Base-by-base conservation (phyloP, 2,888 invertebrate genomes). In the Sclerodermus sp. region DNA sequence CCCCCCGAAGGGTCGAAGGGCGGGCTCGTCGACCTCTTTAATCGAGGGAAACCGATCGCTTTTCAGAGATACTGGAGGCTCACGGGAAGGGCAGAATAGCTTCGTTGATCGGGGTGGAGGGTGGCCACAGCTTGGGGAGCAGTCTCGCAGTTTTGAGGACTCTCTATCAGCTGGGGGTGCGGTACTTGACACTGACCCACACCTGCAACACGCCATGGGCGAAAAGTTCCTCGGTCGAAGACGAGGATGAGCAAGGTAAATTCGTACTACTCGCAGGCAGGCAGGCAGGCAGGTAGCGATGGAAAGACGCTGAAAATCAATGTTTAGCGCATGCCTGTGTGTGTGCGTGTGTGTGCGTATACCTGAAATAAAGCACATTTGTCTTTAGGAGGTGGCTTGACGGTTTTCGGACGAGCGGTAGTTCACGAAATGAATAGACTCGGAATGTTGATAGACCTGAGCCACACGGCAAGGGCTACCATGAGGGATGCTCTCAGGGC, bases 391-490 rank as follows among this genome's bases (percentile, higher is more conserved):
- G 75, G 75, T 23, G 76, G 76, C 36, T 61, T 77, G 45, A 72
- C 73, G 16, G 60, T 58, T 47, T 77, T 77, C 52, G 76, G 76
- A 17, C 84, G 86, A 78, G 86, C 89, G 42, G 90, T 95, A 47
- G 89, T 95, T 45, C 85, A 87, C 52, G 95, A 95, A 82, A 93
- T 95, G 93, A 95, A 95, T 80, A 87, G 95, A 31, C 83, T 95
- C 60, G 95, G 95, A 34, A 94, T 94, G 93, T 86, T 95, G 79
- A 89, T 95, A 56, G 95, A 95, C 78, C 82, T 93, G 56, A 91
- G 91, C 46, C 91, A 95, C 76, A 90, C 93, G 45, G 90, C 93
- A 5, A 87, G 89, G 66, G 85, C 87, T 65, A 94, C 94, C 41
- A 93, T 93, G 80, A 84, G 88, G 62, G 92, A 92, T 73, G 91